These are phyloP conservation scores for Entomobrya multifasciata DNA, from an alignment of 2,888 invertebrate genomes.

Conservation along the genomic window DNA sequence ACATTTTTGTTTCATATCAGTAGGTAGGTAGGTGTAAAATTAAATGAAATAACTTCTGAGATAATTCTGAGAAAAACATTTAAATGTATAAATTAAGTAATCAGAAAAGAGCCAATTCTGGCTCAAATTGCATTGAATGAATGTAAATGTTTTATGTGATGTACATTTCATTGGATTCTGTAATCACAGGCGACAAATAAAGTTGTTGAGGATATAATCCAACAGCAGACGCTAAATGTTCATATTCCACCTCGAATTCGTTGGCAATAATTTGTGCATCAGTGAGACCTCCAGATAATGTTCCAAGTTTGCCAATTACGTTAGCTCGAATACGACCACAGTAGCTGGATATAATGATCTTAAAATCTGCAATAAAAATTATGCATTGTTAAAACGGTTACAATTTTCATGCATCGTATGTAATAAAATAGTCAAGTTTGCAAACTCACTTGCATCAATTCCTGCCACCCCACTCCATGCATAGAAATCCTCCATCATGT, in stretches of 20 bases:
- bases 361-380: slow-evolving; percentile 51
- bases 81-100: too few relatives aligned
- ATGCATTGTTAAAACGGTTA: too few relatives aligned
- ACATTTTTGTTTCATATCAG: too few relatives aligned
- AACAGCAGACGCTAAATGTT: slow-evolving; percentile 20
- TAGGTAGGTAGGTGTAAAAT: too few relatives aligned
- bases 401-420: too few relatives aligned
- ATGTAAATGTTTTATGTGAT: neutral
- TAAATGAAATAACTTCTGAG: too few relatives aligned
- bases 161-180: neutral
- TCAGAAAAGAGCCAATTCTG: too few relatives aligned
- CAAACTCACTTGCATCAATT: slow-evolving; percentile 46
- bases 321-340: slow-evolving; percentile 48
- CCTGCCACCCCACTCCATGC: slow-evolving; percentile 52
- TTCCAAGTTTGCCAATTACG: slow-evolving; percentile 36
- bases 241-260: slow-evolving; percentile 57
- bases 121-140: too few relatives aligned
- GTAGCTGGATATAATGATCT: slow-evolving; percentile 50
- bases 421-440: too few relatives aligned
- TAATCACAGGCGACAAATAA: slow-evolving; percentile 26
- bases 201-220: slow-evolving; percentile 40
- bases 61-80: too few relatives aligned
- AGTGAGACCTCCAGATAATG: neutral
- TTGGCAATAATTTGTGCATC: slow-evolving; percentile 34
- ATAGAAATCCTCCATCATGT: slow-evolving; percentile 47